Evolutionary conservation across 2,113 vertebrate species (phyloP).

Genomic region (Tenebrosternarchus preto): DNA sequence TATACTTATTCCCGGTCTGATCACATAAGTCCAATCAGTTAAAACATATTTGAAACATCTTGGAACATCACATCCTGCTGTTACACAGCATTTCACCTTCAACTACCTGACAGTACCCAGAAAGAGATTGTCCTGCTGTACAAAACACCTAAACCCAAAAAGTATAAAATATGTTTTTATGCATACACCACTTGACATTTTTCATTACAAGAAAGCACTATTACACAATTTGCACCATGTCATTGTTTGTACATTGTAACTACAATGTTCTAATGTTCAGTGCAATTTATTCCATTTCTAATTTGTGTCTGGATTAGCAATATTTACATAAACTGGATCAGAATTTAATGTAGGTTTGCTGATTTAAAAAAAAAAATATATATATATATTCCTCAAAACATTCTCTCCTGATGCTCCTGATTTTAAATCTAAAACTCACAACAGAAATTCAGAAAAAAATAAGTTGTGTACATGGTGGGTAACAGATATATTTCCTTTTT

Average conservation of each 20-base stretch:
- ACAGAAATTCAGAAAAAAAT: not conserved
- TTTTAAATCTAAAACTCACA: not conserved
- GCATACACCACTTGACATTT: no score
- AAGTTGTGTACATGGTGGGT: not conserved
- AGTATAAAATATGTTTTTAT: no score
- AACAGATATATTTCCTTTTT: slow-evolving; percentile 26
- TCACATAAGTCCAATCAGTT: no score
- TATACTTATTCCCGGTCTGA: no score
- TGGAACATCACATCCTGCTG: no score
- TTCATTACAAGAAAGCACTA: not conserved
- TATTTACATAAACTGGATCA: not conserved
- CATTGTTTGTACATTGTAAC: not conserved
- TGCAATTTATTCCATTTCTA: not conserved
- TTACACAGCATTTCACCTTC: no score
- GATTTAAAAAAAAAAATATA: not conserved
- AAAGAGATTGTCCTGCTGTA: no score
- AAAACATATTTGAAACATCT: no score
- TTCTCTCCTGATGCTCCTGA: no score
- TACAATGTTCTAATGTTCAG: not conserved
- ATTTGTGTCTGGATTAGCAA: not conserved
- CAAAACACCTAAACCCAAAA: no score
- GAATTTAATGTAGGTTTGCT: not conserved
- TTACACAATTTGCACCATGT: not conserved
- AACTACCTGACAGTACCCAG: no score
- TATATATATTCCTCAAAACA: no score